These are phyloP conservation scores for Drosophila picticornis DNA, from an alignment of 2,888 invertebrate species.

Conservation along the genomic window DNA sequence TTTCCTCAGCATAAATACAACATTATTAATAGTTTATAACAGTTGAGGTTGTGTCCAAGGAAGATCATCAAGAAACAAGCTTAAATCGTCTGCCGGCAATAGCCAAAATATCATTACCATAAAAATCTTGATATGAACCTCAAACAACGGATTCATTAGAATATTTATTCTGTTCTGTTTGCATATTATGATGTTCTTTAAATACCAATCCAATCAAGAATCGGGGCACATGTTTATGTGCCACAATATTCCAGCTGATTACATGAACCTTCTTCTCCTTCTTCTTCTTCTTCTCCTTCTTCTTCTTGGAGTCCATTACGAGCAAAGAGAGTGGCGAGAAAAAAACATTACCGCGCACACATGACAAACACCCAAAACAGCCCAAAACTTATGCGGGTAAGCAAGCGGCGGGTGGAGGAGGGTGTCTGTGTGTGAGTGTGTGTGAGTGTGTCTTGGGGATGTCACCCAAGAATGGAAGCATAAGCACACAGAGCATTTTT, in stretches of 20 bases:
- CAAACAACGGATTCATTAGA: conserved; percentile 29
- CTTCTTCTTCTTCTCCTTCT: conserved; percentile 1
- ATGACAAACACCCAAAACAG: conserved; percentile 27
- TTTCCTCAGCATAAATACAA: not conserved
- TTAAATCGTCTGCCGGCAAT: conserved; percentile 5
- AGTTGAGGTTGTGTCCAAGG: not conserved
- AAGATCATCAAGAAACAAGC: not conserved
- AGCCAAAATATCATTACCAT: conserved; percentile 5
- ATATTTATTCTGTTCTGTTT: conserved; percentile 30
- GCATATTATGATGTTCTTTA: conserved; percentile 34
- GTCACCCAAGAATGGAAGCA: conserved; percentile 34
- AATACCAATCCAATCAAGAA: conserved; percentile 35
- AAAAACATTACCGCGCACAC: conserved; percentile 50
- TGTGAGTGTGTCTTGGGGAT: not conserved
- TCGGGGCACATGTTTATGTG: conserved; percentile 32
- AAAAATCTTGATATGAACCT: conserved; percentile 21
- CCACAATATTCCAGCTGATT: conserved; percentile 49
- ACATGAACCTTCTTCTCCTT: conserved; percentile 40
- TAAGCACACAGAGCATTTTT: conserved; percentile 38
- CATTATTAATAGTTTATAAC: not conserved
- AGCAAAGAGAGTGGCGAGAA: conserved; percentile 32
- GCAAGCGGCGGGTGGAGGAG: conserved; percentile 8
- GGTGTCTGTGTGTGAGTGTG: not conserved
- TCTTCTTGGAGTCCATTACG: conserved; percentile 4
- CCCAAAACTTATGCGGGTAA: conserved; percentile 22